Evolutionary conservation across 2,797 vertebrate species (phyloP).

Genomic region (Vipera latastei): DNA sequence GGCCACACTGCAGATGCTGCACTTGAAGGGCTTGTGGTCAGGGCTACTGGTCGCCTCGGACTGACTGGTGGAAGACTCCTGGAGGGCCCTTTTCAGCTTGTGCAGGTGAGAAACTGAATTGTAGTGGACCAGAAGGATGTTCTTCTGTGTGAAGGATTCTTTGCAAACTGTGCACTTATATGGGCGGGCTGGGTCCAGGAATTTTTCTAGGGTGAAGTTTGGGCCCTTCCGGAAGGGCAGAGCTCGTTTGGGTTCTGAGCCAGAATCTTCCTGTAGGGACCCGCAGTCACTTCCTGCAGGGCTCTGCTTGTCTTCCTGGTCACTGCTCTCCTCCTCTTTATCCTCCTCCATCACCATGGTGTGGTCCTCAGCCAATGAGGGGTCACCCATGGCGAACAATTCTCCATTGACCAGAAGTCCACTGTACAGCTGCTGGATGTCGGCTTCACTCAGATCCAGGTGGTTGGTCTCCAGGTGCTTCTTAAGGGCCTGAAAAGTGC

Average conservation of each 20-base stretch:
- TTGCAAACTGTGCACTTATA: slow-evolving; percentile 99
- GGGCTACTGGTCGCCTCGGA: slow-evolving; percentile 96
- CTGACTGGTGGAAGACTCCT: slow-evolving; percentile 93
- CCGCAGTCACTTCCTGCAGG: slow-evolving; percentile 94
- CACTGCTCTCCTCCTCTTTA: slow-evolving; percentile 93
- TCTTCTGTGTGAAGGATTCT: slow-evolving; percentile 99
- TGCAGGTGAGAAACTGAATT: slow-evolving; percentile 98
- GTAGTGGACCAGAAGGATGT: slow-evolving; percentile 98
- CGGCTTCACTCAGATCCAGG: slow-evolving; percentile 93
- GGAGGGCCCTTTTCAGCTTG: slow-evolving; percentile 96
- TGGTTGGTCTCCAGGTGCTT: slow-evolving; percentile 98
- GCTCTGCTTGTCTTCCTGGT: slow-evolving; percentile 96
- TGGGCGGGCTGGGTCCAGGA: slow-evolving; percentile 95
- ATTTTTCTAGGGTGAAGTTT: slow-evolving; percentile 99
- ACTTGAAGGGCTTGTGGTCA: slow-evolving; percentile 99
- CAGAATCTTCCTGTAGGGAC: slow-evolving; percentile 92
- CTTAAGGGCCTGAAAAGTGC: slow-evolving; percentile 95
- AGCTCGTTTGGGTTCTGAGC: slow-evolving; percentile 95
- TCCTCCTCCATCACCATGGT: slow-evolving; percentile 92
- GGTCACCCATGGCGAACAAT: slow-evolving; percentile 89
- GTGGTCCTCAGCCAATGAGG: slow-evolving; percentile 89
- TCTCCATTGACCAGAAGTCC: slow-evolving; percentile 95
- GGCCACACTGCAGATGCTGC: slow-evolving; percentile 96
- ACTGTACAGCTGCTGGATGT: slow-evolving; percentile 97
- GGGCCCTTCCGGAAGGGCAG: slow-evolving; percentile 98